Conservation (phyloP, 2,888 invertebrate species). For the Notodonta dromedarius region DNA sequence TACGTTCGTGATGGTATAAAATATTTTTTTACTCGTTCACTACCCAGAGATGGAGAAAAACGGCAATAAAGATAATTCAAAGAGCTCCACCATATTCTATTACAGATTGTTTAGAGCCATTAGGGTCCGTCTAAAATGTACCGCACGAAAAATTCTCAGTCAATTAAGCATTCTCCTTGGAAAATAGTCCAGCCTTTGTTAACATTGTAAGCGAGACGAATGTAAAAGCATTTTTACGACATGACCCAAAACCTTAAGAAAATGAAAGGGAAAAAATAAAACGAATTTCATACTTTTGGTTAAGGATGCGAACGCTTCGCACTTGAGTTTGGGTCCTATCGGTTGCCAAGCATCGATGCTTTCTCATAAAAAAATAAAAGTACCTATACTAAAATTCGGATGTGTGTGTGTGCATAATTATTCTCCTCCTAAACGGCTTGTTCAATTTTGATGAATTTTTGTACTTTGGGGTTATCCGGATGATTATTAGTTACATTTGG, state of each 20-base stretch:
- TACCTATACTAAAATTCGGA: too few relatives aligned
- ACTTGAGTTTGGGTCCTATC: too few relatives aligned
- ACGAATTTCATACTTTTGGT: constrained; percentile 67
- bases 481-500: too few relatives aligned
- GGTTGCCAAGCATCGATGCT: too few relatives aligned
- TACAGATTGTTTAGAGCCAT: constrained; percentile 35
- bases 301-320: constrained; percentile 15
- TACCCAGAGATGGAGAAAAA: background rate
- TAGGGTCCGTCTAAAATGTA: constrained; percentile 36
- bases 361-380: too few relatives aligned
- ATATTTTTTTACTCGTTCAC: background rate
- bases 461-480: too few relatives aligned
- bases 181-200: constrained; percentile 68
- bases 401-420: too few relatives aligned
- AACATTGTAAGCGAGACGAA: constrained; percentile 70
- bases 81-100: constrained; percentile 17
- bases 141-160: constrained; percentile 43
- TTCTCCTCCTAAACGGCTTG: too few relatives aligned
- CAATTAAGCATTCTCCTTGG: constrained; percentile 59
- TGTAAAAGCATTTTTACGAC: constrained; percentile 72
- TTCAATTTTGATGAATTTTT: too few relatives aligned
- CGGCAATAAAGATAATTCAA: constrained; percentile 2
- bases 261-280: constrained; percentile 67
- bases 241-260: constrained; percentile 61
- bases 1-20: background rate